Evolutionary conservation across 2,113 vertebrate species (phyloP).

Genomic region (Gracilinanus agilis): DNA sequence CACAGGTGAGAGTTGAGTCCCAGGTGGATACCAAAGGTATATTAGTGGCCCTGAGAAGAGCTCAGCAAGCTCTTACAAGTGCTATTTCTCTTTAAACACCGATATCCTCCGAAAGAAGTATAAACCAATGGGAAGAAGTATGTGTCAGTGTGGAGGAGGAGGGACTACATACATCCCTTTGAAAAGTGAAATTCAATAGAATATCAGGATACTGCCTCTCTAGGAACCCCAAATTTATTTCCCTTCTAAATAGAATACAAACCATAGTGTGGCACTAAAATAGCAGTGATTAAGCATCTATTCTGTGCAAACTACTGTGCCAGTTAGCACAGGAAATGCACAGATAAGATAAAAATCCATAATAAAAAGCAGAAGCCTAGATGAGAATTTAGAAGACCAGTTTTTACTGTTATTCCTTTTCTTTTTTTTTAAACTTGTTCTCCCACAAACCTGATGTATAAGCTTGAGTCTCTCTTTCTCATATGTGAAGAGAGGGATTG

Average conservation of each 20-base stretch:
- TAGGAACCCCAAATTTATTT: not conserved
- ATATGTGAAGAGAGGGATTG: not conserved
- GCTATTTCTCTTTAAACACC: too few relatives aligned
- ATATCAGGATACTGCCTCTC: not conserved
- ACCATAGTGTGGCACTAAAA: not conserved
- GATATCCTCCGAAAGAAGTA: not conserved
- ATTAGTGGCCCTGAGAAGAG: too few relatives aligned
- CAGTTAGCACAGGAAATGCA: not conserved
- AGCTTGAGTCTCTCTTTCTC: not conserved
- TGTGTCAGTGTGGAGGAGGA: too few relatives aligned
- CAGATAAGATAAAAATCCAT: not conserved
- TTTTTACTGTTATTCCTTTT: not conserved
- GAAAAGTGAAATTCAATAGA: not conserved
- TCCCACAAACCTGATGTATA: not conserved
- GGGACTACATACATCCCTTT: not conserved
- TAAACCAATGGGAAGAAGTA: not conserved
- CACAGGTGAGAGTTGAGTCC: too few relatives aligned
- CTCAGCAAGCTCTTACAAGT: too few relatives aligned
- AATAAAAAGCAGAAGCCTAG: not conserved
- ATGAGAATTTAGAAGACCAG: not conserved
- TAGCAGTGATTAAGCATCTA: not conserved
- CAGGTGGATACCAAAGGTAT: too few relatives aligned
- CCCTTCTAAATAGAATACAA: not conserved
- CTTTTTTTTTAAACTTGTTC: not conserved
- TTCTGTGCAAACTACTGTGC: not conserved